Evolutionary conservation across 2,113 vertebrate species (phyloP).

Genomic region (Dipodomys stephensi): DNA sequence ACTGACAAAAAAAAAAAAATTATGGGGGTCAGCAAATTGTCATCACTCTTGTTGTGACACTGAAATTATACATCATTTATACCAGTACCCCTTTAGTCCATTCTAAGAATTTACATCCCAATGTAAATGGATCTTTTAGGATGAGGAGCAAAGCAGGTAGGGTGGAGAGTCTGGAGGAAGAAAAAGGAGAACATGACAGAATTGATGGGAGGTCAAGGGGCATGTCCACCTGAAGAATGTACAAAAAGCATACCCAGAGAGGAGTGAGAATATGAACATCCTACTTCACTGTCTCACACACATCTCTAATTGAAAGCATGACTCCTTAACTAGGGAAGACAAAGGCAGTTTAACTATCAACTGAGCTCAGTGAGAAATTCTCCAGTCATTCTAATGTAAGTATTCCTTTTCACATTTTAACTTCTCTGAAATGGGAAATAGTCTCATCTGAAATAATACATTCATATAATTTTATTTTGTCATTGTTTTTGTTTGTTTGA

Average conservation of each 20-base stretch:
- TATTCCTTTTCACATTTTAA: neutral
- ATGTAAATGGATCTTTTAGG: neutral
- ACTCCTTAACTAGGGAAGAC: neutral
- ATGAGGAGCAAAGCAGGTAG: too few species aligned
- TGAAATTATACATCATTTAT: neutral
- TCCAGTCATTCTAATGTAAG: neutral
- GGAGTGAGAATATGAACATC: neutral
- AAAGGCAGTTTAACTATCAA: neutral
- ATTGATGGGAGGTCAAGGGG: fast-evolving
- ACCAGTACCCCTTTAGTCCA: fast-evolving
- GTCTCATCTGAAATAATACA: neutral
- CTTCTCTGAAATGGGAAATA: neutral
- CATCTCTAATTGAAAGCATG: neutral
- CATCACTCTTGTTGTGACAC: neutral
- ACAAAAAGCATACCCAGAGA: neutral
- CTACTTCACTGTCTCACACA: neutral
- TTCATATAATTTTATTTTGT: neutral
- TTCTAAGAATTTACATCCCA: neutral
- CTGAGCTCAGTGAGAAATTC: neutral
- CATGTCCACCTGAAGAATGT: neutral
- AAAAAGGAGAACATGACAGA: too few species aligned
- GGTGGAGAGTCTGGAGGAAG: fast-evolving
- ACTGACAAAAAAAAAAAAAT: too few species aligned
- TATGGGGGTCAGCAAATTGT: too few species aligned
- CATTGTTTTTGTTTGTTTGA: neutral